Evolutionary conservation across 2,113 vertebrate genomes (phyloP), one percentile per base, ranked within the genome.

Genomic region (Sphyrna mokarran): DNA sequence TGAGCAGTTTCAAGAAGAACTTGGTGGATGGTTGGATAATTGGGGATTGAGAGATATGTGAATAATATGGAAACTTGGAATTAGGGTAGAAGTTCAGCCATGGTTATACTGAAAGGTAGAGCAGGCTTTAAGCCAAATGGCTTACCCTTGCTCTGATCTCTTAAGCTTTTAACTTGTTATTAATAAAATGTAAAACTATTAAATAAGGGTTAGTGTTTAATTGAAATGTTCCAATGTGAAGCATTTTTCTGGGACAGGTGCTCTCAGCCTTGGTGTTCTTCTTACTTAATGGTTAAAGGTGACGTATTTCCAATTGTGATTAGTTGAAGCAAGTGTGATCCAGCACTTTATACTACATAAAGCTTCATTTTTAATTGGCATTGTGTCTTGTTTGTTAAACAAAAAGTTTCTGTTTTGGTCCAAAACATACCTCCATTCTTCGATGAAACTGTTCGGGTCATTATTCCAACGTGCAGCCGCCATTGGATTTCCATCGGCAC

Each of bases 391-490:
- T 37, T 94, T 94, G 29, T 68, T 22, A 23, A 69, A 68, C 9
- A 29, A 43, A 40, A 94, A 61, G 2, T 94, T 95, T 70, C 5
- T 95, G 0, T 40, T n/a, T 0, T 8, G 87, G 48, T n/a, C 43
- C 37, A 29, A 89, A 33, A 70, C 6, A 0, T 96, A 98, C 98
- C 98, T 98, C 98, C 98, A 97, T 90, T 97, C 40, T 96, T 98
- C 97, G 95, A 97, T 96, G 96, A 98, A 98, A 96, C 95, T 95
- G 9, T 97, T 97, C 0, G 97, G 96, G 83, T 96, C 48, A 0
- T 85, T 87, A 89, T 95, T 96, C 29, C 96, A 95, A 7, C 97
- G 95, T 96, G 85, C 63, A 86, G 33, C 66, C 96, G 37, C 29
- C 66, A 96, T 96, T 91, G 96, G 54, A 7, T n/a, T 86, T 8